Base-by-base conservation (phyloP, 2,888 invertebrate genomes). In the Torymus aiolomorphi region DNA sequence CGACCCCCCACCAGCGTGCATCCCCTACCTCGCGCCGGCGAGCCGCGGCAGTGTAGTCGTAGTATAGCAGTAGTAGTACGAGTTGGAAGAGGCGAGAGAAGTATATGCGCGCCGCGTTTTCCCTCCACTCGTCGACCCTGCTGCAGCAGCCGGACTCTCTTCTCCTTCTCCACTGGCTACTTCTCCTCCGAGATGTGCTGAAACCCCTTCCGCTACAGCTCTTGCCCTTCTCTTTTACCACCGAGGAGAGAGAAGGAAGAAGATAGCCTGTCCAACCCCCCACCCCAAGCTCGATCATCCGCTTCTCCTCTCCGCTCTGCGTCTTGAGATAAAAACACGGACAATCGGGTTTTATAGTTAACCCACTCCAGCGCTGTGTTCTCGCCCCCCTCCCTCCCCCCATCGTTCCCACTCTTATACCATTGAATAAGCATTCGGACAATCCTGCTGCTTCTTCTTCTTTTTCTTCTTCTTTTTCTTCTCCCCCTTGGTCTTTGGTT, bases 291-390 rank as follows among this genome's bases (percentile, higher is more conserved):
- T 73, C 77, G 80, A 72, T 70, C 72, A 16, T 8, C 42, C 82
- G 67, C 70, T 79, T 71, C 61, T 52, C 42, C 31, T 52, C 31
- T 14, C 54, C 10, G 24, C 61, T 65, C 42, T 8, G n/a, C 87
- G 88, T 89, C 90, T 90, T 89, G 87, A 88, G 89, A 89, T 89
- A 89, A 90, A 90, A 90, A 89, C 88, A 88, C 87, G 88, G 87
- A 88, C 88, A 87, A 89, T 89, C 88, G 87, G 88, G 87, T 88
- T 89, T 89, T 85, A 84, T 85, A 86, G 88, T 87, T 89, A 89
- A 89, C 88, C 87, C 87, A 86, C 87, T 87, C 42, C 42, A 42
- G 42, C 42, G 42, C 42, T 42, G 42, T 42, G 42, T 42, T 42
- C 42, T 42, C 88, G 84, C 83, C 83, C 83, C 61, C 78, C 74